Evolutionary conservation across 2,113 vertebrate species (phyloP), one percentile per base, ranked within the genome.

Genomic region (Pongo pygmaeus): DNA sequence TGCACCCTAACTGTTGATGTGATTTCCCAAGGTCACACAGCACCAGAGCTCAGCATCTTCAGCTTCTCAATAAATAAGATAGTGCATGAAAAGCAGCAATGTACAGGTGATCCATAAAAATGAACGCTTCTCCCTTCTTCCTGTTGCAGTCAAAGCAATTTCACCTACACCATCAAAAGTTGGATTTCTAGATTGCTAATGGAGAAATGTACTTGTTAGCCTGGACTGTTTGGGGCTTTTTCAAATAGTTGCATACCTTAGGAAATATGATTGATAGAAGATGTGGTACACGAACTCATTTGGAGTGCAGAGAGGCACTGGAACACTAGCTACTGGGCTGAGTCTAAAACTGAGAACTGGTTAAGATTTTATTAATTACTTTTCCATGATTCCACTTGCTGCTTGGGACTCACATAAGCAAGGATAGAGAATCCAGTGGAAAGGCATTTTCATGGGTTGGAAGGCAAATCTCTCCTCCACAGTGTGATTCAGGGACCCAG

Each of bases 171-270:
- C 20, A 25, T 78, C 84, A 59, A 64, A 96, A 92, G 77, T 92
- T 32, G 78, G 57, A 92, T 83, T 95, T 97, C 97, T 94, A 95
- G 93, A 79, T 84, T 30, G 48, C 83, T 64, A 50, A 7, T 57
- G 74, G 92, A 93, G 88, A 86, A 85, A 83, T 70, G 52, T 0
- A 2, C 78, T 89, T 61, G 8, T 64, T 72, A 70, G 92, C 70
- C 90, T 78, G 94, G 83, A 78, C 74, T 5, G 52, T 30, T n/a
- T 59, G 84, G 93, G 93, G 59, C 84, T 83, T 79, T 93, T 85
- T 92, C 96, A 91, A 92, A 59, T 77, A 35, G 89, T 46, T 74
- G 92, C 86, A 30, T 78, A 92, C 46, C 93, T 95, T 85, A 92
- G 92, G 94, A 93, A 96, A 91, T 83, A 86, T 46, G 77, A 84